These are phyloP conservation scores for Atlantisia rogersi DNA, from an alignment of 2,113 vertebrate genomes.

Conservation along the genomic window DNA sequence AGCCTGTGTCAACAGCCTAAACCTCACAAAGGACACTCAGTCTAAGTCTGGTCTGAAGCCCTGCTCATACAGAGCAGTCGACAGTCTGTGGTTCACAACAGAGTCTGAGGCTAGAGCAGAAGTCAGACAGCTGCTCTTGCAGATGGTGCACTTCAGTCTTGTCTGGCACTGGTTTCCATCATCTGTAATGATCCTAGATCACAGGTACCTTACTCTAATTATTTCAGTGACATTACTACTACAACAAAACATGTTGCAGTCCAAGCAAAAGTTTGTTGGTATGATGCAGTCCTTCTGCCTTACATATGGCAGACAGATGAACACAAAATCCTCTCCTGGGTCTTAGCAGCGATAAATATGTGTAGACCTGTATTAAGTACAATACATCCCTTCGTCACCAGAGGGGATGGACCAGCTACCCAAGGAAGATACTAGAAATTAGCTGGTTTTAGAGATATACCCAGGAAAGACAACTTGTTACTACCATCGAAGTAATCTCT, in stretches of 20 bases:
- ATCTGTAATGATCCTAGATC: not conserved
- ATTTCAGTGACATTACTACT: not conserved
- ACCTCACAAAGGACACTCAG: not conserved
- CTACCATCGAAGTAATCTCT: not conserved
- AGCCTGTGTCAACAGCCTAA: not conserved
- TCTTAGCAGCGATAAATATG: not conserved
- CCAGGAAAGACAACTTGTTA: not conserved
- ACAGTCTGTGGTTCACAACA: not conserved
- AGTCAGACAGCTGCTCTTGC: not conserved
- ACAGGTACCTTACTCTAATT: not conserved
- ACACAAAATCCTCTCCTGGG: not conserved
- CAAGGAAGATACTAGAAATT: not conserved
- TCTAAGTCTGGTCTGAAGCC: not conserved
- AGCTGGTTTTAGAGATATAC: not conserved
- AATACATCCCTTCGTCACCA: not conserved
- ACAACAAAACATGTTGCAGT: not conserved
- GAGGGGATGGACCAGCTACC: not conserved
- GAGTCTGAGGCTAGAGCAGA: not conserved
- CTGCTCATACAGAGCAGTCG: not conserved
- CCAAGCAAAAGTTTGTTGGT: not conserved
- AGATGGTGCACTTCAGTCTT: not conserved
- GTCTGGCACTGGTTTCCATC: not conserved
- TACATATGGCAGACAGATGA: not conserved
- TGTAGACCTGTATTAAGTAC: not conserved
- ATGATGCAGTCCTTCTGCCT: not conserved